Percentiles rank a stretch among this genome's conserved stretches.
phyloP scores from a whole-genome alignment of 2,888 invertebrate genomes.

The Nowickia ferox region DNA sequence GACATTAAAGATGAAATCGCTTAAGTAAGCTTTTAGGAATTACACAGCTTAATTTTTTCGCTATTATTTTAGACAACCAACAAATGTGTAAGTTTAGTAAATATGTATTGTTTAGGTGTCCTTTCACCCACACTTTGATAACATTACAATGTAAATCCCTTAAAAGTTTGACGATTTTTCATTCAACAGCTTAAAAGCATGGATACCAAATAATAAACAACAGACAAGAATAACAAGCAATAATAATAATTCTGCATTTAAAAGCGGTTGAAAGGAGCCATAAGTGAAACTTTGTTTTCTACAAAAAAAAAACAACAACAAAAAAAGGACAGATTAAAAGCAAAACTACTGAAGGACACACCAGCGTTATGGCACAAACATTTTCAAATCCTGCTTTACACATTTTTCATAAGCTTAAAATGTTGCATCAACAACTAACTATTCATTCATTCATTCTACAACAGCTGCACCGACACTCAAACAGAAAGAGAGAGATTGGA shows the following conservation, averaged over 20 bases:
- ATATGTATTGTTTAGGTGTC: not conserved
- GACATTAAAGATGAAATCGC: no score
- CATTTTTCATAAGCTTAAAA: slow-evolving; percentile 67
- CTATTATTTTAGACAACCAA: no score
- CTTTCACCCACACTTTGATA: not conserved
- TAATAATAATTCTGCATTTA: slow-evolving; percentile 56
- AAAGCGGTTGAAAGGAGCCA: slow-evolving; percentile 58
- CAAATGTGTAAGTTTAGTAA: not conserved
- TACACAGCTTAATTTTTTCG: no score
- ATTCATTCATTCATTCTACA: not conserved
- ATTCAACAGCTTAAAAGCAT: slow-evolving; percentile 44
- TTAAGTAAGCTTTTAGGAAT: no score
- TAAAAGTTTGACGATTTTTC: slow-evolving; percentile 39
- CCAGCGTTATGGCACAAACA: not conserved
- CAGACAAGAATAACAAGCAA: slow-evolving; percentile 18
- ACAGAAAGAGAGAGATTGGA: not conserved
- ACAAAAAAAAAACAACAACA: not conserved
- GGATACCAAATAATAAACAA: slow-evolving; percentile 33
- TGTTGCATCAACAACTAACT: slow-evolving; percentile 56
- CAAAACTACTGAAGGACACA: slow-evolving; percentile 7
- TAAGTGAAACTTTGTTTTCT: slow-evolving; percentile 58
- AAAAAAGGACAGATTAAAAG: not conserved
- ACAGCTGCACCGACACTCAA: not conserved
- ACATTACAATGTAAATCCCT: slow-evolving; percentile 1
- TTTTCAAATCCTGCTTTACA: slow-evolving; percentile 58